Conservation (phyloP, 2,113 vertebrate genomes). For the Scartelaos histophorus region DNA sequence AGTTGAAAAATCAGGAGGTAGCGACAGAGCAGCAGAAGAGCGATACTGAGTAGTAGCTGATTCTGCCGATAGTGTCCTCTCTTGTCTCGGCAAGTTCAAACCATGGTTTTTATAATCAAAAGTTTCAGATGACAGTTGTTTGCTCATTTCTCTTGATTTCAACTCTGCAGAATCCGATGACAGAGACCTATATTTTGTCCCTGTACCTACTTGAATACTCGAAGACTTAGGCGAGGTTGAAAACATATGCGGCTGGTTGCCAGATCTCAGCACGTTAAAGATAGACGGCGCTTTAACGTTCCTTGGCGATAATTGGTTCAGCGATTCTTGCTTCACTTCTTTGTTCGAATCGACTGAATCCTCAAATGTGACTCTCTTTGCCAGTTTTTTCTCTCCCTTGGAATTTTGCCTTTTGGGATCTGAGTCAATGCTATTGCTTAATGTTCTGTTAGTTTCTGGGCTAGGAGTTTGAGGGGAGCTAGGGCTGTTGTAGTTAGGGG, state of each 20-base stretch:
- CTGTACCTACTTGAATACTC: constrained; percentile 31
- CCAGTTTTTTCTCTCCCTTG: constrained; percentile 35
- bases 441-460: constrained; percentile 26
- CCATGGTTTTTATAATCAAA: constrained; percentile 38
- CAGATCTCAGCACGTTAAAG: constrained; percentile 62
- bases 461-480: constrained; percentile 25
- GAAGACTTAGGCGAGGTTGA: constrained; percentile 26
- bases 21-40: constrained; percentile 37
- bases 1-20: constrained; percentile 60
- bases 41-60: constrained; percentile 18
- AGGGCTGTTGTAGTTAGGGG: constrained; percentile 42
- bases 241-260: constrained; percentile 28
- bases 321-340: constrained; percentile 19
- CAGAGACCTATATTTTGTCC: constrained; percentile 42
- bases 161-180: constrained; percentile 48
- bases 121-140: constrained; percentile 12
- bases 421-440: constrained; percentile 44
- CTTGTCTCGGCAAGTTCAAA: constrained; percentile 18
- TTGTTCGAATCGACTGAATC: constrained; percentile 42
- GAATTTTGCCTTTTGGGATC: constrained; percentile 41
- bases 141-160: constrained; percentile 14
- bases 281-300: constrained; percentile 44
- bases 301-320: constrained; percentile 25
- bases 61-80: constrained; percentile 43
- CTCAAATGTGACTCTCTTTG: constrained; percentile 59